A percentile compares a stretch with the other conserved stretches of the same genome.
These are phyloP conservation scores for Enteromius radiatus DNA, from an alignment of 2,797 vertebrate species.

Conservation along the genomic window DNA sequence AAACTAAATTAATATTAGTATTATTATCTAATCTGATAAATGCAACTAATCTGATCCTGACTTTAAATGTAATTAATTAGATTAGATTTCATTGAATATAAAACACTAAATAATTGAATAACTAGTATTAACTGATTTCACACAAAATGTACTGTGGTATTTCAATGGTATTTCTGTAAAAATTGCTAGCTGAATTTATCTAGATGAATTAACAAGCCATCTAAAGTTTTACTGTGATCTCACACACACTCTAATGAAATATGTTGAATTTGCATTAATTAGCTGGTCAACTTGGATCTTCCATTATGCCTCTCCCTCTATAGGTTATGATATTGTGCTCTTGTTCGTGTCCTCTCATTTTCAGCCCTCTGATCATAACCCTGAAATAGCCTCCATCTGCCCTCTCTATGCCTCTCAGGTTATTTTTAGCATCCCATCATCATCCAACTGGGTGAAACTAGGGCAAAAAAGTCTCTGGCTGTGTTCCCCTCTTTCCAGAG, in stretches of 20 bases:
- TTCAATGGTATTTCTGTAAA: not conserved
- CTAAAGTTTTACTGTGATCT: not conserved
- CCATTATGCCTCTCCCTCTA: not conserved
- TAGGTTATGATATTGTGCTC: not conserved
- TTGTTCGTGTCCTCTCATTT: not conserved
- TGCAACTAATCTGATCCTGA: not conserved
- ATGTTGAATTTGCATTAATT: not conserved
- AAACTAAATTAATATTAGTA: not conserved
- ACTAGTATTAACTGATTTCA: not conserved
- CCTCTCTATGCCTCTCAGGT: not conserved
- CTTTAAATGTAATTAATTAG: not conserved
- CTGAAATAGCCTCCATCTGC: constrained; percentile 11
- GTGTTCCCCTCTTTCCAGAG: not conserved
- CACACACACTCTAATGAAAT: constrained; percentile 1
- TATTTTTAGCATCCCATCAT: constrained; percentile 26
- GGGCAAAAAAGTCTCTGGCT: constrained; percentile 18
- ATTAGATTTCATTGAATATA: not conserved
- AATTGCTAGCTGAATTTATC: not conserved
- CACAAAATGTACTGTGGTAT: not conserved
- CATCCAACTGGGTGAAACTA: constrained; percentile 27
- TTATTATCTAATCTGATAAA: not conserved
- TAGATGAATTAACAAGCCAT: not conserved
- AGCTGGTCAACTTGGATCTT: not conserved
- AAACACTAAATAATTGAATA: not conserved
- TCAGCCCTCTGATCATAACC: constrained; percentile 7